Conservation (phyloP, 2,888 invertebrate species). For the Apodemia mormo region DNA sequence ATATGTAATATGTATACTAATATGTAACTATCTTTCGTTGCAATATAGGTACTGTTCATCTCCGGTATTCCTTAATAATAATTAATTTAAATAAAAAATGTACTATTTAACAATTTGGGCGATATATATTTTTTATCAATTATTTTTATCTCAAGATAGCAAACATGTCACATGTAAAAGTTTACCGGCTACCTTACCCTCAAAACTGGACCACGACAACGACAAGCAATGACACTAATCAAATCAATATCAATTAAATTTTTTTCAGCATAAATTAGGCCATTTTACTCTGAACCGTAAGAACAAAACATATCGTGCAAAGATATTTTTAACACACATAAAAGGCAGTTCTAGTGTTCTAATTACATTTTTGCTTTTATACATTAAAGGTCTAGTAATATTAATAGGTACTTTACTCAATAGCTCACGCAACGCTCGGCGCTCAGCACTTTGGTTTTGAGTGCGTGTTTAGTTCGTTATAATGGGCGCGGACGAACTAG, state of each 20-base stretch:
- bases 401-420: constrained; percentile 32
- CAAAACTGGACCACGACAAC: too few species aligned
- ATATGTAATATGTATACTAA: too few species aligned
- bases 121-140: too few species aligned
- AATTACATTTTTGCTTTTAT: constrained; percentile 30
- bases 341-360: constrained; percentile 21
- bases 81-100: too few species aligned
- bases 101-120: too few species aligned
- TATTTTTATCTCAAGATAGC: too few species aligned
- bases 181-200: too few species aligned
- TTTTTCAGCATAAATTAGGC: neutral
- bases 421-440: constrained; percentile 29
- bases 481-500: constrained; percentile 51
- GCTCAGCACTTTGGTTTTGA: constrained; percentile 21
- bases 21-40: too few species aligned
- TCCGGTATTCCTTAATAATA: too few species aligned
- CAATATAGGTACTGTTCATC: too few species aligned
- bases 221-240: too few species aligned
- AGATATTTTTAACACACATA: constrained; percentile 4
- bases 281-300: neutral
- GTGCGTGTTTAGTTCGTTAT: constrained; percentile 46
- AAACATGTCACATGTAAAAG: too few species aligned
- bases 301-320: neutral
- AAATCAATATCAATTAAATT: neutral
- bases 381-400: constrained; percentile 30